These are phyloP conservation scores for Lasioglossum oenotherae DNA, from an alignment of 2,888 invertebrate genomes.

Conservation along the genomic window DNA sequence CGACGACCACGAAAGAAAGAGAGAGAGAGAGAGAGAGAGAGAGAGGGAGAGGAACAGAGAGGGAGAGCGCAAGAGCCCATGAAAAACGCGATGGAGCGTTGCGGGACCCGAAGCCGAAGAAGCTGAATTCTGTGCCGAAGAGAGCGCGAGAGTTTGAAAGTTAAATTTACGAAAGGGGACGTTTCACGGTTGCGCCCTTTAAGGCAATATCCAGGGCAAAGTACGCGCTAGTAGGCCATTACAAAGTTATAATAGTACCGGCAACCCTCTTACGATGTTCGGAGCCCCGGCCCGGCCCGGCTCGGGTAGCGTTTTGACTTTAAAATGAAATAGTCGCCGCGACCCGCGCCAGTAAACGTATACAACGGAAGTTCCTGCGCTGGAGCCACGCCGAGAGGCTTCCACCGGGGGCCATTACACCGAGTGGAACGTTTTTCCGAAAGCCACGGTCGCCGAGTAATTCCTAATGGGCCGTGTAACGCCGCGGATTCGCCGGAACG, in stretches of 20 bases:
- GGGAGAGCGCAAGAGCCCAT: background rate
- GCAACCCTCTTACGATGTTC: slow-evolving; percentile 61
- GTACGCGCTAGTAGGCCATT: slow-evolving; percentile 67
- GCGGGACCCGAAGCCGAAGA: background rate
- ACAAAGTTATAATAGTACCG: slow-evolving; percentile 67
- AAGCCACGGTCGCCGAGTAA: slow-evolving; percentile 37
- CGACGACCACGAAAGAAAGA: no score
- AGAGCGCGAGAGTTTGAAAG: slow-evolving; percentile 47
- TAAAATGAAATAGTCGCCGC: slow-evolving; percentile 64
- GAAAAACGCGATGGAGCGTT: slow-evolving; percentile 38
- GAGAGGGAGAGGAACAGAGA: background rate
- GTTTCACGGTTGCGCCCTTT: slow-evolving; percentile 55
- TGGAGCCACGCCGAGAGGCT: slow-evolving; percentile 1
- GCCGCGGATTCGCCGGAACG: slow-evolving; percentile 27
- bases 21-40: background rate
- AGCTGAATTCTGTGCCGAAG: slow-evolving; percentile 8
- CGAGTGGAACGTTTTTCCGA: slow-evolving; percentile 51
- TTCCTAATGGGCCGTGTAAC: slow-evolving; percentile 53
- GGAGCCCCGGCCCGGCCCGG: slow-evolving; percentile 13
- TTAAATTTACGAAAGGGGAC: slow-evolving; percentile 55
- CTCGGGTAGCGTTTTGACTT: slow-evolving; percentile 58
- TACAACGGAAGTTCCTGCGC: slow-evolving; percentile 46
- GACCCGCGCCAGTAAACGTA: slow-evolving; percentile 36
- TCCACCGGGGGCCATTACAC: slow-evolving; percentile 44
- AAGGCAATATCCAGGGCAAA: slow-evolving; percentile 66